Percentiles rank a stretch among this genome's conserved stretches.
phyloP scores from a whole-genome alignment of 2,113 vertebrate genomes.

The Sorex fumeus region DNA sequence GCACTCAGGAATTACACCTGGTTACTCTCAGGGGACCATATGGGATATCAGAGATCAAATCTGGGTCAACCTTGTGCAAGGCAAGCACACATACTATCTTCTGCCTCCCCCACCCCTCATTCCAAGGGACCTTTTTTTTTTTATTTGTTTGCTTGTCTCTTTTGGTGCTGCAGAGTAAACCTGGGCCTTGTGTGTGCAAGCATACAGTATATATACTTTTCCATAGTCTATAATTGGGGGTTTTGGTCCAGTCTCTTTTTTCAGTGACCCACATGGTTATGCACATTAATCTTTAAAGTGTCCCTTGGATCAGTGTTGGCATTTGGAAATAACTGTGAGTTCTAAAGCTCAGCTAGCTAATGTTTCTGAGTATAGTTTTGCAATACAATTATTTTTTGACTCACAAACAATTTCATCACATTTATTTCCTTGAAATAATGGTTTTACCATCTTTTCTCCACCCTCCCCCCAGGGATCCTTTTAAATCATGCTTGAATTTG shows the following conservation, averaged over 20 bases:
- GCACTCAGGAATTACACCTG: too few relatives aligned
- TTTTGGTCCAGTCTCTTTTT: conserved; percentile 46
- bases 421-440: neutral
- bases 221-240: conserved; percentile 56
- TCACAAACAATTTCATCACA: neutral
- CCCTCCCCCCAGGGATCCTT: neutral
- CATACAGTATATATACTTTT: neutral
- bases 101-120: too few relatives aligned
- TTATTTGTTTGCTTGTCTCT: too few relatives aligned
- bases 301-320: conserved; percentile 21
- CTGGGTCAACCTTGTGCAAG: too few relatives aligned
- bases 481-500: conserved; percentile 45
- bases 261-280: conserved; percentile 9
- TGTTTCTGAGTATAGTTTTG: conserved; percentile 19
- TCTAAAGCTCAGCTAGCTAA: neutral
- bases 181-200: neutral
- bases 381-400: conserved; percentile 6
- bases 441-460: neutral
- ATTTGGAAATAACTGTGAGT: conserved; percentile 24
- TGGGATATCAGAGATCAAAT: too few relatives aligned
- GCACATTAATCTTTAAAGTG: conserved; percentile 25
- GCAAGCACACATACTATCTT: too few relatives aligned
- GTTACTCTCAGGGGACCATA: too few relatives aligned
- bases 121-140: too few relatives aligned
- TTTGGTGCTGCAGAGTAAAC: too few relatives aligned